phyloP scores from a whole-genome alignment of 2,797 vertebrate species.

The Eremophila alpestris region DNA sequence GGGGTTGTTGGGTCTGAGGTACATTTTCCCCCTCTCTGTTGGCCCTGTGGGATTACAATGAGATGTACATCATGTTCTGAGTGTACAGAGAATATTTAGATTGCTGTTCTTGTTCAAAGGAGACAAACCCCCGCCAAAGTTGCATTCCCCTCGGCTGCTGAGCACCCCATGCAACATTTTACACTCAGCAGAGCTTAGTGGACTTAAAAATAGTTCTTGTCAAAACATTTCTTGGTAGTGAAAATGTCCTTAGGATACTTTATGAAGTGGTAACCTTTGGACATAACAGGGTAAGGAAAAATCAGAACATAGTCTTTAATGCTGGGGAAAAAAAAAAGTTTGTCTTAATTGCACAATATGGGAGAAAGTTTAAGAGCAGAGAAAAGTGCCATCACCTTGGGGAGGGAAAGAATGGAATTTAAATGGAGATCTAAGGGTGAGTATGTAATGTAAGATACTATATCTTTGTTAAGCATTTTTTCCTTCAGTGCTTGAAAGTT shows the following conservation, averaged over 20 bases:
- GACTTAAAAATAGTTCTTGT: slow-evolving; percentile 57
- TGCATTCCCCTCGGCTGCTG: neutral
- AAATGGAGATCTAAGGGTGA: neutral
- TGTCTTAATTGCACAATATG: neutral
- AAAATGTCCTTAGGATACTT: slow-evolving; percentile 51
- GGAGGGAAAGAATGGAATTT: slow-evolving; percentile 23
- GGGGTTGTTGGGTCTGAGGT: neutral
- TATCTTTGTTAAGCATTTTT: neutral
- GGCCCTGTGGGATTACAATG: neutral
- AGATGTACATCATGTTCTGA: neutral
- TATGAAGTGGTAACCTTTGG: slow-evolving; percentile 50
- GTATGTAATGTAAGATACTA: neutral
- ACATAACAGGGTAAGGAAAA: neutral
- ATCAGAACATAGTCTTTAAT: neutral
- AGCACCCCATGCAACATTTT: neutral
- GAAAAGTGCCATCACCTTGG: neutral
- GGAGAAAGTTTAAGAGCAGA: slow-evolving; percentile 22
- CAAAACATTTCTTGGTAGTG: slow-evolving; percentile 38
- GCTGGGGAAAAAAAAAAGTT: neutral
- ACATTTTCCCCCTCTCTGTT: neutral
- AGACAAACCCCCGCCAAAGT: neutral
- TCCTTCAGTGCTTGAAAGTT: neutral
- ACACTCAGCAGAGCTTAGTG: neutral
- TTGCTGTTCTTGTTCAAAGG: neutral
- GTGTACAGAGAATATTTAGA: neutral